Evolutionary conservation across 1,140 invertebrate genomes (phyloP), one percentile per base, ranked within the genome.

Genomic region (Mizuhopecten yessoensis): DNA sequence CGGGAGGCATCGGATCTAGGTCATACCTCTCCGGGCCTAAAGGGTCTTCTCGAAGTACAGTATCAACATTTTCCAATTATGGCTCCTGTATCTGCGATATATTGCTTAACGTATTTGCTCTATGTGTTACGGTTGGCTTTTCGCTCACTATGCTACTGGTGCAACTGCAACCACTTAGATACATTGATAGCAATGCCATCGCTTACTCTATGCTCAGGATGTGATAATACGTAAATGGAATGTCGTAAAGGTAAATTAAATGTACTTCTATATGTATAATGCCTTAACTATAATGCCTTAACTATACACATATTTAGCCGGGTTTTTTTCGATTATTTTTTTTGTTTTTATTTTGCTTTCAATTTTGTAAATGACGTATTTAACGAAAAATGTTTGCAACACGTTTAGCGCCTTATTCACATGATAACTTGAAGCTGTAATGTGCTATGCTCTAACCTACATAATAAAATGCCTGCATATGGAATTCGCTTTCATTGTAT

Each of bases 21-120:
- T 45, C 36, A 93, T 1, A 33, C 93, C 29, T 94, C 95, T 20
- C 95, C 95, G 23, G 95, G 95, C 93, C 92, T 96, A 36, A 95
- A 95, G 91, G 90, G 88, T 88, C 90, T 96, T 34, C 93, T 96
- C 92, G 95, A 96, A 96, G 96, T 96, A 95, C 92, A 94, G 94
- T 95, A 94, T 93, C 87, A 17, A 87, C 86, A 88, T 92, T 36
- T 90, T 42, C 42, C 86, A 42, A 34, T 29, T 90, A n/a, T 75
- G 23, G 57, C 57, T 75, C 23, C 57, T 75, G 57, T 75, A 75
- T 23, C n/a, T 75, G 57, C 57, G 57, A 75, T 29, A 11, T 75
- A 75, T 75, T 75, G 57, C 57, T 75, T 75, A 75, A 75, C 23
- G 57, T 75, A 29, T 17, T 75, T 75, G 57, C 57, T 75, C 15